Percentiles rank a stretch among this genome's conserved stretches.
These are phyloP conservation scores for Zootermopsis nevadensis DNA, from an alignment of 2,888 invertebrate genomes.

Conservation along the genomic window DNA sequence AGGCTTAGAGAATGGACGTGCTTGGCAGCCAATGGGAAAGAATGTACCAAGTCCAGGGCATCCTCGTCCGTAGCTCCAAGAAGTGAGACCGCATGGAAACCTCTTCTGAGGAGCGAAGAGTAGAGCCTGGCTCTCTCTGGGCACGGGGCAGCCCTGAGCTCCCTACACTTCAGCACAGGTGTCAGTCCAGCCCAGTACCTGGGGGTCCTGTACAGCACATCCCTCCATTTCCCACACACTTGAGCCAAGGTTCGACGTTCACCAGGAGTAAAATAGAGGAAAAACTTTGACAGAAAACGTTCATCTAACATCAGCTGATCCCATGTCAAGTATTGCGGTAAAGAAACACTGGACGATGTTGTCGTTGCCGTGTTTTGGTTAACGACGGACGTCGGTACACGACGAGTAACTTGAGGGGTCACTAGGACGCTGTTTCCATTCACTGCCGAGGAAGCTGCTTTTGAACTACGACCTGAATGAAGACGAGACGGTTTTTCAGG, in stretches of 20 bases:
- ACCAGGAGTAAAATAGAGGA: constrained; percentile 81
- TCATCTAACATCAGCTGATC: constrained; percentile 85
- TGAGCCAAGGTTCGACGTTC: constrained; percentile 85
- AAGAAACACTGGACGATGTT: constrained; percentile 24
- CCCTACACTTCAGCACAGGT: constrained; percentile 88
- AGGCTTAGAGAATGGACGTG: constrained; percentile 87
- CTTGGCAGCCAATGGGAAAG: constrained; percentile 84
- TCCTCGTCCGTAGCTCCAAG: constrained; percentile 91
- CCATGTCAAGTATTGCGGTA: constrained; percentile 72
- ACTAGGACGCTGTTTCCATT: constrained; percentile 55
- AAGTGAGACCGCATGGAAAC: constrained; percentile 86
- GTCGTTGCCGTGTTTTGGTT: constrained; percentile 43
- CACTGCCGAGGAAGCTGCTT: constrained; percentile 55
- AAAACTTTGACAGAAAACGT: constrained; percentile 85
- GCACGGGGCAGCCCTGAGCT: constrained; percentile 71
- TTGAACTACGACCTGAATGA: constrained; percentile 56
- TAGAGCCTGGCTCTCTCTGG: constrained; percentile 71
- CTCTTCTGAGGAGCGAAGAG: constrained; percentile 83
- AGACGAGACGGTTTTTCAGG: constrained; percentile 67
- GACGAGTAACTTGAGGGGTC: constrained; percentile 59
- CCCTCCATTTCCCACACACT: constrained; percentile 89
- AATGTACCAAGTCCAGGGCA: constrained; percentile 86
- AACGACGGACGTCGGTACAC: constrained; percentile 45
- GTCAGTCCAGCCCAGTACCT: constrained; percentile 88
- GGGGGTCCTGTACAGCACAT: constrained; percentile 87